phyloP scores from a whole-genome alignment of 2,113 vertebrate species.

The Lycaon pictus region DNA sequence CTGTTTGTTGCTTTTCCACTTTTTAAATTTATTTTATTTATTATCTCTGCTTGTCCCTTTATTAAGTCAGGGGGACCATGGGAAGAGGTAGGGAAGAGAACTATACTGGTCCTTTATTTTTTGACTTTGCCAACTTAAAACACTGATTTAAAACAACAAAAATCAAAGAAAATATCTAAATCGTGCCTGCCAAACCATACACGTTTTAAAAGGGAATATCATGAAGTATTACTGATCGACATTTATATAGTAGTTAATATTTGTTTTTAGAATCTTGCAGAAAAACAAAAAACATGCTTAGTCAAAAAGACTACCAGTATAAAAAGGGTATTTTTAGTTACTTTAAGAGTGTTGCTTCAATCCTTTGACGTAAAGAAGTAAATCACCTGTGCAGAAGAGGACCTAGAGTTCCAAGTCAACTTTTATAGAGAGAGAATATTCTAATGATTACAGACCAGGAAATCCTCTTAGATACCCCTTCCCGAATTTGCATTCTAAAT shows the following conservation, averaged over 20 bases:
- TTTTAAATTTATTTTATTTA: background rate
- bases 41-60: background rate
- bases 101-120: background rate
- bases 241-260: background rate
- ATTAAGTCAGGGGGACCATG: background rate
- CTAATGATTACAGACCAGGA: constrained; percentile 64
- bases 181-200: background rate
- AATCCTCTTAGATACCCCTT: constrained; percentile 60
- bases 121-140: background rate
- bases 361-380: constrained; percentile 39
- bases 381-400: background rate
- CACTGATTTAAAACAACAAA: background rate
- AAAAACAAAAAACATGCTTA: background rate
- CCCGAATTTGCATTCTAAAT: constrained; percentile 57
- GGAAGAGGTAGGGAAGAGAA: background rate
- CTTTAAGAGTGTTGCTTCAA: background rate
- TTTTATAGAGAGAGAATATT: constrained; percentile 23
- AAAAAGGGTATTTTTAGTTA: constrained; percentile 48
- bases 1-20: background rate
- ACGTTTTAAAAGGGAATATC: background rate
- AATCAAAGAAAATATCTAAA: background rate
- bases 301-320: constrained; percentile 31
- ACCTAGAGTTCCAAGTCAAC: background rate
- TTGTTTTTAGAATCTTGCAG: constrained; percentile 38
- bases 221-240: constrained; percentile 31